These are phyloP conservation scores for Sebastes minor DNA, from an alignment of 2,797 vertebrate genomes.

Conservation along the genomic window DNA sequence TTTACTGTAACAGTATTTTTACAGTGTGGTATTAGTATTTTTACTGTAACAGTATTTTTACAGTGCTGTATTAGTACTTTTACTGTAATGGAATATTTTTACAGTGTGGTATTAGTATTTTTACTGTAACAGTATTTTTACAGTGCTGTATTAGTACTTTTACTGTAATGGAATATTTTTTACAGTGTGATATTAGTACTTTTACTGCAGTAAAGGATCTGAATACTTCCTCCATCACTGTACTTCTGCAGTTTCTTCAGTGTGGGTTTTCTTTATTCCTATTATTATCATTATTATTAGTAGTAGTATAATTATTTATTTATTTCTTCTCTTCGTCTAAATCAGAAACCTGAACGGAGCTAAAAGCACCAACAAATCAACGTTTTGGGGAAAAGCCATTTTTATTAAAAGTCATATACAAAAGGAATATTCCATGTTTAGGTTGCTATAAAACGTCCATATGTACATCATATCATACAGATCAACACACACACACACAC, in stretches of 20 bases:
- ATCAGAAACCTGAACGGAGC: not conserved
- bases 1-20: no score
- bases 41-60: not conserved
- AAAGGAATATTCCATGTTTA: conserved; percentile 76
- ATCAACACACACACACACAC: conserved; percentile 20
- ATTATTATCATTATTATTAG: no score
- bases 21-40: not conserved
- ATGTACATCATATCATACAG: conserved; percentile 74
- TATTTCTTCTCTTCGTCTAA: not conserved
- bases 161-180: no score
- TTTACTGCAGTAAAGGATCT: not conserved
- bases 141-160: no score
- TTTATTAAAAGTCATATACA: conserved; percentile 84
- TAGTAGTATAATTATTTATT: not conserved
- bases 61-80: no score
- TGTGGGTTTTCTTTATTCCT: not conserved
- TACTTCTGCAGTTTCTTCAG: not conserved
- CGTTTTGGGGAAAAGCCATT: conserved; percentile 53
- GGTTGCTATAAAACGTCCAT: conserved; percentile 77
- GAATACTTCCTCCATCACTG: not conserved
- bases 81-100: no score
- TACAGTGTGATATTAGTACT: not conserved
- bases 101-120: no score
- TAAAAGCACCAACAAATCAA: not conserved
- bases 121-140: no score